These are phyloP conservation scores for Sphyrna mokarran DNA, from an alignment of 2,113 vertebrate species.

Conservation along the genomic window DNA sequence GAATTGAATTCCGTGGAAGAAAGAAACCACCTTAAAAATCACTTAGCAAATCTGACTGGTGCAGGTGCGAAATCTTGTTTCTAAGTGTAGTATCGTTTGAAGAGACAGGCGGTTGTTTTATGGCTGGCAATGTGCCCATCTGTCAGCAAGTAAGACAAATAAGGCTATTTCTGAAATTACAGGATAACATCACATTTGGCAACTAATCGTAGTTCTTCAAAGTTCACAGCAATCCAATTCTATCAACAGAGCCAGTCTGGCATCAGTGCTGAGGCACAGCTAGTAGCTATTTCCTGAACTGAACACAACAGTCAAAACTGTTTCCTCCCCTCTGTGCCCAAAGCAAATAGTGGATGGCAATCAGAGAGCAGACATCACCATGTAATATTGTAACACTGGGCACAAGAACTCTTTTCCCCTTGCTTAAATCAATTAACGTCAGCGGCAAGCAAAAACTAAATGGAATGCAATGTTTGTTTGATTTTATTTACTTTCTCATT, in stretches of 20 bases:
- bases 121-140: conserved; percentile 15
- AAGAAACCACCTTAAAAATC: neutral
- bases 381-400: neutral
- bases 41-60: conserved; percentile 4
- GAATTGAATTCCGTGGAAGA: neutral
- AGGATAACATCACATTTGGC: conserved; percentile 9
- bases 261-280: neutral
- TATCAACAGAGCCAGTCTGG: neutral
- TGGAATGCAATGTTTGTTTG: neutral
- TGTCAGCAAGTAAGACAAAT: conserved; percentile 25
- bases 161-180: conserved; percentile 27
- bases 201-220: neutral
- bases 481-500: neutral
- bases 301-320: neutral
- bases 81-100: neutral
- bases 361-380: neutral
- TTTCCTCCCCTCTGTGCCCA: neutral
- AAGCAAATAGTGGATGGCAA: neutral
- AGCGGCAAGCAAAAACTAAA: no score
- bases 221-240: conserved; percentile 25
- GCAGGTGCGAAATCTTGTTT: neutral
- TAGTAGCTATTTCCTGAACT: conserved; percentile 17
- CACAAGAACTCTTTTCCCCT: no score
- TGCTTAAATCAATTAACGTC: neutral
- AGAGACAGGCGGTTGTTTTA: conserved; percentile 17